These are phyloP conservation scores for Cherax destructor DNA, from an alignment of 1,140 invertebrate species.

Conservation along the genomic window DNA sequence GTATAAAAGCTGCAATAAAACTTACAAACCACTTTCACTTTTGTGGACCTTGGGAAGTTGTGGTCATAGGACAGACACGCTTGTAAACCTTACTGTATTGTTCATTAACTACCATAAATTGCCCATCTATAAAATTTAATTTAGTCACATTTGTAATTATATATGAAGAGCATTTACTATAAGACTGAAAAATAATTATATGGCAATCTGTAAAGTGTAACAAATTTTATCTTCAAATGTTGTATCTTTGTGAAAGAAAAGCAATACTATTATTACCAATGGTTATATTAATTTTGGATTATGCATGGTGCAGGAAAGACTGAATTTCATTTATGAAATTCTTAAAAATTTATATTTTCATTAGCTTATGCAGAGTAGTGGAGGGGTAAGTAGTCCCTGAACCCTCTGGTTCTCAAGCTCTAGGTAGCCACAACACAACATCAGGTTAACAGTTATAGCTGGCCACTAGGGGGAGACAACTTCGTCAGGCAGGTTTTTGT, in stretches of 20 bases:
- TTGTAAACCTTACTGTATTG: background rate
- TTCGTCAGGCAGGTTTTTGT: slow-evolving; percentile 56
- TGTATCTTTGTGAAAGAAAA: background rate
- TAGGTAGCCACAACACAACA: slow-evolving; percentile 28
- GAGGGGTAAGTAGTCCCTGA: background rate
- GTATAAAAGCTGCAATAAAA: background rate
- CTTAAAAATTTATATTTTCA: background rate
- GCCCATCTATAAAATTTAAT: background rate
- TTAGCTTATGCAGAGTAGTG: slow-evolving; percentile 17
- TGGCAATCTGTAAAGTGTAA: background rate
- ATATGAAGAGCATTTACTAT: background rate
- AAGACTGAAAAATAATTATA: background rate
- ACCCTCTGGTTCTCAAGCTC: background rate
- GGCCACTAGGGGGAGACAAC: slow-evolving; percentile 18
- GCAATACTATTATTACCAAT: background rate
- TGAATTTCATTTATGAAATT: background rate
- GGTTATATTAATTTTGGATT: slow-evolving; percentile 17
- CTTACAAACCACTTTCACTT: background rate
- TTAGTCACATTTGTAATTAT: background rate
- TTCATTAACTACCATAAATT: background rate
- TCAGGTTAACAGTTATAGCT: slow-evolving; percentile 41
- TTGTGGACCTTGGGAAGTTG: background rate
- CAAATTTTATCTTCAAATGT: background rate
- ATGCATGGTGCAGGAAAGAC: slow-evolving; percentile 26
- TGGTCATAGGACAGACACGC: background rate